Evolutionary conservation across 30 jellyfish, hydroid and myxozoan species (phyloP).

Genomic region (Aurelia sp.): DNA sequence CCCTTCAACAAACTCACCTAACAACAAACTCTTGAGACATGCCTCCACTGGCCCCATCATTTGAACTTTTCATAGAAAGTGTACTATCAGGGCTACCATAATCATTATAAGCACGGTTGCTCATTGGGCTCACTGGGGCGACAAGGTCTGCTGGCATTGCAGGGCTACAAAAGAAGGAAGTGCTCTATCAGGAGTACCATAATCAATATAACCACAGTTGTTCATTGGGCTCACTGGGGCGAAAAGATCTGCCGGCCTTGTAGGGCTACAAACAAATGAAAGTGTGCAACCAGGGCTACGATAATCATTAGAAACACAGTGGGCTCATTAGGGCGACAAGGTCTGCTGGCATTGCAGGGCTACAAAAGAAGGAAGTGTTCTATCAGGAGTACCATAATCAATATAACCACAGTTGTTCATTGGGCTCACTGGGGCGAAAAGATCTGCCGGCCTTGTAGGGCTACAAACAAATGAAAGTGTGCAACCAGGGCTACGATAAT

Average conservation of each 20-base stretch:
- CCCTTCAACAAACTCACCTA: slow-evolving; percentile 40
- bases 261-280: slow-evolving; percentile 60
- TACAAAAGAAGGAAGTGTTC: neutral
- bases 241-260: slow-evolving; percentile 80
- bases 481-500: slow-evolving; percentile 27
- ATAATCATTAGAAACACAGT: slow-evolving; percentile 34
- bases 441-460: slow-evolving; percentile 88
- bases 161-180: slow-evolving; percentile 49
- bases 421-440: slow-evolving; percentile 72
- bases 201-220: slow-evolving; percentile 35
- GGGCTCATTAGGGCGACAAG: slow-evolving; percentile 72
- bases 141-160: slow-evolving; percentile 84
- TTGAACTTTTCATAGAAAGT: slow-evolving; percentile 62
- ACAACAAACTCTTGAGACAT: slow-evolving; percentile 78
- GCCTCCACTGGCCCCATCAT: slow-evolving; percentile 63
- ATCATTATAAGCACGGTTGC: slow-evolving; percentile 41
- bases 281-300: slow-evolving; percentile 1
- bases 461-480: slow-evolving; percentile 1
- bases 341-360: slow-evolving; percentile 92
- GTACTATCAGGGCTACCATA: slow-evolving; percentile 63
- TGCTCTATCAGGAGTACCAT: slow-evolving; percentile 22
- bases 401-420: slow-evolving; percentile 37
- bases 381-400: slow-evolving; percentile 37
- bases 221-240: slow-evolving; percentile 69
- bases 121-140: slow-evolving; percentile 70